phyloP scores from a whole-genome alignment of 2,113 vertebrate species.

The Pedionomus torquatus region DNA sequence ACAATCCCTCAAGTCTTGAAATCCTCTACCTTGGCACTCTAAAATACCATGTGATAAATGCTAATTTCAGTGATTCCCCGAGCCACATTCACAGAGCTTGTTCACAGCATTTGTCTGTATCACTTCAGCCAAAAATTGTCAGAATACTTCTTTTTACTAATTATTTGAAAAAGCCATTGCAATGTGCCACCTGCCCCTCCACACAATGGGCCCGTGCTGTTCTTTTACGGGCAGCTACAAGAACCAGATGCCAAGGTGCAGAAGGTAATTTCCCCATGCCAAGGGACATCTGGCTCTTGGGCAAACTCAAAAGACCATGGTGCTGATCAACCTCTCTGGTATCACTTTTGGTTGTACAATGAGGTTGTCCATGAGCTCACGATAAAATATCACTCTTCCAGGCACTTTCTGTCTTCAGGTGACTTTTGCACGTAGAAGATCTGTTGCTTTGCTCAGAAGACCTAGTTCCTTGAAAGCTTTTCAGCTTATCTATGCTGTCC shows the following conservation, averaged over 20 bases:
- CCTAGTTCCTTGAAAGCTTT: neutral
- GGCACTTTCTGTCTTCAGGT: neutral
- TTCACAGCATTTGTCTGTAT: neutral
- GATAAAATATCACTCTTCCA: neutral
- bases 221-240: neutral
- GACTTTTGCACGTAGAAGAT: neutral
- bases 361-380: neutral
- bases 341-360: neutral
- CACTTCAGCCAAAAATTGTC: constrained; percentile 1
- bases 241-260: constrained; percentile 2
- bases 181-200: neutral
- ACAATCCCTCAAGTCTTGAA: constrained; percentile 49
- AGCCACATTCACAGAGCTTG: neutral
- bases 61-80: constrained; percentile 24
- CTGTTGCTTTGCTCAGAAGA: neutral
- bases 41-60: constrained; percentile 48
- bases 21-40: constrained; percentile 3
- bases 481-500: neutral
- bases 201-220: neutral
- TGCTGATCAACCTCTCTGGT: neutral
- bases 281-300: constrained; percentile 17
- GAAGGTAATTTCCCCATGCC: neutral
- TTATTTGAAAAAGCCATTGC: neutral
- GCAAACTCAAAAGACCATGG: neutral
- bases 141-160: neutral